These are phyloP conservation scores for Capreolus pygargus DNA, from an alignment of 2,113 vertebrate species.

Conservation along the genomic window DNA sequence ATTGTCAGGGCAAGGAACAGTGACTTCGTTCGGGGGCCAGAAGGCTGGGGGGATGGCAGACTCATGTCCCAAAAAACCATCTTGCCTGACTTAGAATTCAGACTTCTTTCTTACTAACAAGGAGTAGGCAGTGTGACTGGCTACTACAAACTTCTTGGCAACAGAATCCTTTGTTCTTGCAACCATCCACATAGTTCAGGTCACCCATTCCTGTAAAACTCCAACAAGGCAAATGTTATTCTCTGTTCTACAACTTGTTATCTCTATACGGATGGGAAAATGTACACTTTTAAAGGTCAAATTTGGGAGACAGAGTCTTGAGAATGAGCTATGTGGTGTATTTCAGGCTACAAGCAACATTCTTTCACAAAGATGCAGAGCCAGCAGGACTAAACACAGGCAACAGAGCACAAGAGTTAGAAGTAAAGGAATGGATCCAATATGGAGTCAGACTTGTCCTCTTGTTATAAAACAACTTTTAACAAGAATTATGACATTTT, in stretches of 20 bases:
- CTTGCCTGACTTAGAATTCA: background rate
- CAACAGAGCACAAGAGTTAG: background rate
- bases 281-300: background rate
- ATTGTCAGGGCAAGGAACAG: background rate
- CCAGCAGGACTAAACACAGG: background rate
- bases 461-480: background rate
- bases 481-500: conserved; percentile 7
- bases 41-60: background rate
- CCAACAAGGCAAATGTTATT: background rate
- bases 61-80: background rate
- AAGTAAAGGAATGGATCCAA: background rate
- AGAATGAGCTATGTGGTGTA: background rate
- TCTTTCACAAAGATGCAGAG: background rate
- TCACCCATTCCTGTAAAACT: background rate
- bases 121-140: background rate
- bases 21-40: background rate
- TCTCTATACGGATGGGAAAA: background rate
- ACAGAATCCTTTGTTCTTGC: background rate
- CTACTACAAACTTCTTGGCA: background rate
- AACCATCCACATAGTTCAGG: background rate
- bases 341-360: background rate
- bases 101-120: background rate
- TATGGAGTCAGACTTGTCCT: background rate
- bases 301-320: background rate
- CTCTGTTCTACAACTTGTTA: background rate